Evolutionary conservation across 1,140 invertebrate genomes (phyloP).

Genomic region (Hypsibius dujardini): DNA sequence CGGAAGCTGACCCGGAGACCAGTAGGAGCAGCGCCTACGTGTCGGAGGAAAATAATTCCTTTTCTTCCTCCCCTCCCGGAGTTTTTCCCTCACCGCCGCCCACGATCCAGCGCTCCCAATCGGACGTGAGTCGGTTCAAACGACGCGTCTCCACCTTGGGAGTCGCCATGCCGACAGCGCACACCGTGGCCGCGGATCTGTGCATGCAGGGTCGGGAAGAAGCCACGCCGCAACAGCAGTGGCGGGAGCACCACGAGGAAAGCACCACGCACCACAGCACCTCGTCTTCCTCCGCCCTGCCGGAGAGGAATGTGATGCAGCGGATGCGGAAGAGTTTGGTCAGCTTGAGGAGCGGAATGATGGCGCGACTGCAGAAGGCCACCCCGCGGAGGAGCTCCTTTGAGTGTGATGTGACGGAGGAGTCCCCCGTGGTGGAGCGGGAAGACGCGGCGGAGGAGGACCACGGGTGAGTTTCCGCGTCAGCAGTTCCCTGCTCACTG

Average conservation of each 20-base stretch:
- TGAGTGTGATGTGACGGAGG: neutral
- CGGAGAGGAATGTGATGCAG: conserved; percentile 10
- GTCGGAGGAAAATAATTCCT: too few species aligned
- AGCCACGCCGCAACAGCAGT: neutral
- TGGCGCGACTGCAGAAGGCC: neutral
- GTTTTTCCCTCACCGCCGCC: neutral
- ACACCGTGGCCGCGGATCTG: neutral
- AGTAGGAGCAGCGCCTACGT: too few species aligned
- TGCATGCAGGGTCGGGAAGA: neutral
- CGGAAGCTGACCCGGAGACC: too few species aligned
- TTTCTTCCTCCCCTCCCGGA: too few species aligned
- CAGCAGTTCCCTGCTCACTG: too few species aligned
- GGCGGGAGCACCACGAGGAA: neutral
- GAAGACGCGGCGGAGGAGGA: neutral
- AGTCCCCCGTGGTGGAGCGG: neutral
- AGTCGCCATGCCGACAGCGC: neutral
- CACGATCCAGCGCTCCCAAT: conserved; percentile 11
- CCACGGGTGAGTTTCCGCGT: too few species aligned
- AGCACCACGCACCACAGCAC: neutral
- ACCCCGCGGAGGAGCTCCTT: neutral
- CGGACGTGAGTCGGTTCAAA: conserved; percentile 2
- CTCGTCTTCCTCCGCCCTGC: neutral
- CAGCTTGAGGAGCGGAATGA: neutral
- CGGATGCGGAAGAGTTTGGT: conserved; percentile 10
- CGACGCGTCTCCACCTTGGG: neutral